Base-by-base conservation (phyloP, 2,888 invertebrate species). In the Hirtodrosophila trivittata region DNA sequence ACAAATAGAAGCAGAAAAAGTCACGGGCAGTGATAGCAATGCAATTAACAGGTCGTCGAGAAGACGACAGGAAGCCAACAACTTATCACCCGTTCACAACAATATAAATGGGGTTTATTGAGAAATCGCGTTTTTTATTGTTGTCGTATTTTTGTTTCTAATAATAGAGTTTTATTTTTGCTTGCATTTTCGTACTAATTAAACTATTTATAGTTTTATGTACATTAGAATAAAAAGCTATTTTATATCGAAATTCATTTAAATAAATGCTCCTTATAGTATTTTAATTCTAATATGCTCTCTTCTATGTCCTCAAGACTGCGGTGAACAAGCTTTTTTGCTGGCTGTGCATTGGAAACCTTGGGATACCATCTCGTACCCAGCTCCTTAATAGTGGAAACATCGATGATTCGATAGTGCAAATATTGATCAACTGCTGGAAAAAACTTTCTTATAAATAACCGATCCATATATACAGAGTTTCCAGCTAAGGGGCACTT, bases 351-450 rank as follows among this genome's bases (percentile, higher is more conserved):
- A 9, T 92, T 89, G 75, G 90, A 93, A 7, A 94, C 89, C 12
- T 92, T 91, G 1, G 93, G 93, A 89, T 94, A 94, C 98, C 98
- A 98, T 10, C 95, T 90, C 70, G 92, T 93, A 8, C 92, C 93
- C 49, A 98, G 89, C 90, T 98, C 98, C 89, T 98, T 98, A 12
- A 99, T 91, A 0, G 96, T 93, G 28, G 96, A 96, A 1, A 98
- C 97, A 92, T 99, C 99, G 66, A 99, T 94, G 38, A 97, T 95
- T 78, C 98, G 93, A 90, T 98, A 98, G 89, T 98, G 97, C 70
- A 98, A 91, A 89, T 97, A 96, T 0, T 93, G 88, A 86, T 95
- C 89, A 4, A 98, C 91, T 37, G 7, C 7, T 75, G 91, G 97
- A 96, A 98, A 97, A 87, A 95, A 94, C 90, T 95, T 95, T 8